These are phyloP conservation scores for Orestias chungarensis DNA, from an alignment of 2,797 vertebrate genomes.

Conservation along the genomic window DNA sequence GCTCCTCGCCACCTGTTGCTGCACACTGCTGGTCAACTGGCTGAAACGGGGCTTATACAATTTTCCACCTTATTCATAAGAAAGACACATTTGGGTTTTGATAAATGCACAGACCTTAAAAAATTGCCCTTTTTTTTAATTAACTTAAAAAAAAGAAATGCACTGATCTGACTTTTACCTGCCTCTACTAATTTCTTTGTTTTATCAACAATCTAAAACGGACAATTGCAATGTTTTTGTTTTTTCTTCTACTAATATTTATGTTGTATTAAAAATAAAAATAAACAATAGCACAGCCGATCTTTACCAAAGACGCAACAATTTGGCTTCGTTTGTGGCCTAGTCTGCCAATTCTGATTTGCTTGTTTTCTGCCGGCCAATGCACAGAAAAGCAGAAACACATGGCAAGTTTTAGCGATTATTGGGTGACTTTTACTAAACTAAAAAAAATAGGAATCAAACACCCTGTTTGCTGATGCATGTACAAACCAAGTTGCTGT, in stretches of 20 bases:
- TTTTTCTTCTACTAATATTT: neutral
- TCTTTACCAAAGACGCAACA: neutral
- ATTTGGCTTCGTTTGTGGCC: neutral
- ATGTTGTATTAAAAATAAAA: neutral
- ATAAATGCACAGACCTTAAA: neutral
- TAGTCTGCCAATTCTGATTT: neutral
- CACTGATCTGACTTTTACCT: neutral
- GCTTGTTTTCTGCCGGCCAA: neutral
- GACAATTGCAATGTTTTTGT: neutral
- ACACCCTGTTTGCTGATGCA: neutral
- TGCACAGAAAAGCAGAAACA: neutral
- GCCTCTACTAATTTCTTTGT: neutral
- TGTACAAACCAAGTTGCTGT: neutral
- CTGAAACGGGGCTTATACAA: neutral
- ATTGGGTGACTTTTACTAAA: neutral
- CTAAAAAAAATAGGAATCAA: constrained; percentile 2
- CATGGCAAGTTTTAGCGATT: neutral
- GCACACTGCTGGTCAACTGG: neutral
- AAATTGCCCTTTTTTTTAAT: neutral
- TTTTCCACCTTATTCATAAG: neutral
- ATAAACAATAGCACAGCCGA: neutral
- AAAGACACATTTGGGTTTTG: neutral
- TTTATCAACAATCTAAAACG: neutral
- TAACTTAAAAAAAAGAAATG: too few species aligned
- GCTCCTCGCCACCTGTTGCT: neutral